Evolutionary conservation across 2,113 vertebrate genomes (phyloP).

Genomic region (Reinhardtius hippoglossoides): DNA sequence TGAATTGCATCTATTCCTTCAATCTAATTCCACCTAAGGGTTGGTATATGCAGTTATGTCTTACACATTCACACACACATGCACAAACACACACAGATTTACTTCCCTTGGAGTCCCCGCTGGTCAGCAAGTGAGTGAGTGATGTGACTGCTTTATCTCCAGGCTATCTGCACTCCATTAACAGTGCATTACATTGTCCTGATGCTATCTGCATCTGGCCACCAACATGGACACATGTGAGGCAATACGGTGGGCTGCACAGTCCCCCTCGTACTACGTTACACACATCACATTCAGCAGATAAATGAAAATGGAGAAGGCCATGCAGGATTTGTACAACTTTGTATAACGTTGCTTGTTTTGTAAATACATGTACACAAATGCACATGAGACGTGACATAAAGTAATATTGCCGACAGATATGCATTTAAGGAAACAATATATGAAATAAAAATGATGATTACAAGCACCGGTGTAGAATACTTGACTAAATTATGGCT

Average conservation of each 20-base stretch:
- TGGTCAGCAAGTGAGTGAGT: conserved; percentile 39
- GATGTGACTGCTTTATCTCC: conserved; percentile 55
- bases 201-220: conserved; percentile 56
- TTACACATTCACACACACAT: conserved; percentile 1
- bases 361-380: background rate
- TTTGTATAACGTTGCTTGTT: background rate
- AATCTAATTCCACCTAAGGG: conserved; percentile 42
- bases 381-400: background rate
- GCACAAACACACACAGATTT: conserved; percentile 20
- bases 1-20: conserved; percentile 42
- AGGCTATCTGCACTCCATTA: conserved; percentile 57
- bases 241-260: conserved; percentile 7
- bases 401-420: background rate
- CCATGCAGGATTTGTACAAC: background rate
- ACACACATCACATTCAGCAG: background rate
- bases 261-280: background rate
- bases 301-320: background rate
- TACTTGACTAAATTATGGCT: background rate
- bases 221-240: conserved; percentile 15
- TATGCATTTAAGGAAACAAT: background rate
- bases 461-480: background rate
- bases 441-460: background rate
- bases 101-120: conserved; percentile 7
- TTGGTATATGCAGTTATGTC: conserved; percentile 26
- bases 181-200: conserved; percentile 35